Percentiles rank a stretch among this genome's conserved stretches.
Conservation (phyloP, 2,113 vertebrate genomes). For the Pandion haliaetus region DNA sequence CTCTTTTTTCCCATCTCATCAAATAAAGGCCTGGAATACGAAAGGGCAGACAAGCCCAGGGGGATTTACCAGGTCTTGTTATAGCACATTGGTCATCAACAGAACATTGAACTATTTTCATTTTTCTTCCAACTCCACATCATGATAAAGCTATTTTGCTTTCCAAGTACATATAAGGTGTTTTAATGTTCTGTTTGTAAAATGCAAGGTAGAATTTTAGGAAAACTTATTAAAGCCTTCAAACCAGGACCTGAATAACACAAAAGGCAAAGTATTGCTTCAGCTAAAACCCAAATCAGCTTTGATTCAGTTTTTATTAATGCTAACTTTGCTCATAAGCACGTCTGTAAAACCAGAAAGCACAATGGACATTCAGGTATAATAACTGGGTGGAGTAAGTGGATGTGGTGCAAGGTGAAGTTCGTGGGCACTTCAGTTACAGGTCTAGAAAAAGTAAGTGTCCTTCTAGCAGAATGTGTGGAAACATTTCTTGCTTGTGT, state of each 20-base stretch:
- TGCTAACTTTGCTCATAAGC: neutral
- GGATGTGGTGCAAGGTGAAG: neutral
- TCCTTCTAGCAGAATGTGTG: neutral
- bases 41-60: neutral
- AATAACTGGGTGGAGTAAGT: neutral
- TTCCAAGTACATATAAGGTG: neutral
- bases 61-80: neutral
- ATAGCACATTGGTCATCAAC: neutral
- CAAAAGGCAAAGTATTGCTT: neutral
- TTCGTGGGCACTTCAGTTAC: neutral
- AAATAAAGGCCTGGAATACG: neutral
- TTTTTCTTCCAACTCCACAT: neutral
- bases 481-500: neutral
- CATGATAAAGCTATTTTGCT: neutral
- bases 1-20: neutral
- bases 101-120: neutral
- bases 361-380: rapidly evolving
- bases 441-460: neutral
- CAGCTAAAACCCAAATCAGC: neutral
- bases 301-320: neutral
- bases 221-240: neutral
- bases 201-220: neutral
- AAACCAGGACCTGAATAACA: neutral
- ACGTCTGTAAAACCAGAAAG: neutral
- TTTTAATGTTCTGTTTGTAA: neutral